These are phyloP conservation scores for Dromaius novaehollandiae DNA, from an alignment of 2,113 vertebrate genomes.

Conservation along the genomic window DNA sequence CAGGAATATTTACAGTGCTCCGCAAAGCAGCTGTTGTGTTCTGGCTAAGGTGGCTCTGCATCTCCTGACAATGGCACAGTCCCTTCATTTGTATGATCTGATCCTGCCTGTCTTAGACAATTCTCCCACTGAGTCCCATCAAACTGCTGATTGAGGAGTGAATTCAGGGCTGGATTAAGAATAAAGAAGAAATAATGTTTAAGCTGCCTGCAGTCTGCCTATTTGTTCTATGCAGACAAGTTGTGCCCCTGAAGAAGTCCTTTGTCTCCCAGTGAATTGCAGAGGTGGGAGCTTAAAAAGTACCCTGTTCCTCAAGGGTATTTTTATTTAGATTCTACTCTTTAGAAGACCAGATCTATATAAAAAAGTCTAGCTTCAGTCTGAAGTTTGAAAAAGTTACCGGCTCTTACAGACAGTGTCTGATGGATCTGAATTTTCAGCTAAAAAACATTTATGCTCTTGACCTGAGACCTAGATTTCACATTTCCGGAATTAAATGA, in stretches of 20 bases:
- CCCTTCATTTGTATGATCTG: not conserved
- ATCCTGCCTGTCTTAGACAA: not conserved
- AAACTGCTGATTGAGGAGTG: not conserved
- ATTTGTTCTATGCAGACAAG: not conserved
- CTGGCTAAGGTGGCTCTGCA: not conserved
- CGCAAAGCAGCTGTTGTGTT: not conserved
- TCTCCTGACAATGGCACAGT: not conserved
- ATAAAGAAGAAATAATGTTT: not conserved
- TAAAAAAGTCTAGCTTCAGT: not conserved
- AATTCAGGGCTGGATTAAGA: not conserved
- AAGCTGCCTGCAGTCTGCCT: not conserved
- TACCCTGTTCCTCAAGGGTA: not conserved
- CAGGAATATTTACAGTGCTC: too few relatives aligned
- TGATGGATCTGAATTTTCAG: slow-evolving; percentile 62
- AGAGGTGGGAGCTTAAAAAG: not conserved
- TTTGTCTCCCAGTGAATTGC: not conserved
- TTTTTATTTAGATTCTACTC: slow-evolving; percentile 47
- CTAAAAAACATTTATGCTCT: slow-evolving; percentile 46
- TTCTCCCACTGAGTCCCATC: not conserved
- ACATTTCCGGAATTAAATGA: slow-evolving; percentile 66
- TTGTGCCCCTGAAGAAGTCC: not conserved
- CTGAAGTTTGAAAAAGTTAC: slow-evolving; percentile 16
- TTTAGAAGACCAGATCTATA: not conserved
- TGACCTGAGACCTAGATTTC: slow-evolving; percentile 64
- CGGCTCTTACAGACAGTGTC: slow-evolving; percentile 16